phyloP scores from a whole-genome alignment of 2,888 invertebrate species.

The Hypselothyrea guttata region DNA sequence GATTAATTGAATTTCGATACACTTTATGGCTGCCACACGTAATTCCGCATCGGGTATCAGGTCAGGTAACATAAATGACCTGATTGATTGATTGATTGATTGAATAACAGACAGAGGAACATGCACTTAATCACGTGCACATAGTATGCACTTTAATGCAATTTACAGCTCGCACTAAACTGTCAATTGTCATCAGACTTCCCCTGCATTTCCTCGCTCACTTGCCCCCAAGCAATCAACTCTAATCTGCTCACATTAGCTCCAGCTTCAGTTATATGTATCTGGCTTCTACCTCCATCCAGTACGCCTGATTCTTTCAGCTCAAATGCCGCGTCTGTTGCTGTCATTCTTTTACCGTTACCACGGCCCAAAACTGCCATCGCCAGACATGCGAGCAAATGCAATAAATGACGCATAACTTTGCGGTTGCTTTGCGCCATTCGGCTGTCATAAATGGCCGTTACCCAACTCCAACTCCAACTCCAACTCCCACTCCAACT shows the following conservation, averaged over 20 bases:
- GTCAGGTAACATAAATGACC: slow-evolving; percentile 14
- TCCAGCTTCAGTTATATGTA: not conserved
- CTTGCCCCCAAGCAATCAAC: not conserved
- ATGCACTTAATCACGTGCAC: slow-evolving; percentile 7
- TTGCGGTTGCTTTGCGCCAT: slow-evolving; percentile 37
- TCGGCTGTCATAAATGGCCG: slow-evolving; percentile 36
- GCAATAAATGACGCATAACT: slow-evolving; percentile 72
- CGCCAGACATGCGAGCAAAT: slow-evolving; percentile 34
- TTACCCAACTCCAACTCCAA: slow-evolving; percentile 6
- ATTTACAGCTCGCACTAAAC: slow-evolving; percentile 42
- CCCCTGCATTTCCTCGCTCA: not conserved
- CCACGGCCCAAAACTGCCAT: not conserved
- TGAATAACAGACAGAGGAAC: slow-evolving; percentile 19
- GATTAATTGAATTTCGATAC: slow-evolving; percentile 36
- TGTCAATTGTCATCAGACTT: slow-evolving; percentile 18
- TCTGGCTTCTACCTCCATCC: not conserved
- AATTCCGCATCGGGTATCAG: slow-evolving; percentile 22
- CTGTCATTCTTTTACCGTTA: not conserved
- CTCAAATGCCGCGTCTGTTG: slow-evolving; percentile 1
- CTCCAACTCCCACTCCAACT: not conserved
- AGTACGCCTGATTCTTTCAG: no score
- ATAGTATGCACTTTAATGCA: slow-evolving; percentile 28
- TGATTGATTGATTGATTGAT: slow-evolving; percentile 50
- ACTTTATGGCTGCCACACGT: slow-evolving; percentile 31
- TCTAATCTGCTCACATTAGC: slow-evolving; percentile 19